These are phyloP conservation scores for Flabesymbios commensalis DNA, from an alignment of 2,888 invertebrate genomes.

Conservation along the genomic window DNA sequence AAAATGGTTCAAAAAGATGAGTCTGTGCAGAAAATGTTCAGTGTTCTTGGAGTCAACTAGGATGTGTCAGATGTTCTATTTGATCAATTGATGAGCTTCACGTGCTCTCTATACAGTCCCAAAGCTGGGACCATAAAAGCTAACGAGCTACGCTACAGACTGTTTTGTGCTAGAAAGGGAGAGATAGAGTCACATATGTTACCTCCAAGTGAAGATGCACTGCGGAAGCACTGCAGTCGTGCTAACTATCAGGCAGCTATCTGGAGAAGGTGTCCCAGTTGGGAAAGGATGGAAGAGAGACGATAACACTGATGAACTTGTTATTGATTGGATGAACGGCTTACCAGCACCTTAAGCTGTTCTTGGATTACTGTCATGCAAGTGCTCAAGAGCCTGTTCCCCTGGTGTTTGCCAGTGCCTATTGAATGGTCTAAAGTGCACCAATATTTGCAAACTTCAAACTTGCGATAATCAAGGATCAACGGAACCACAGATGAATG, in stretches of 20 bases:
- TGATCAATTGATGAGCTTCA: conserved; percentile 16
- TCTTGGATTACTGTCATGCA: conserved; percentile 2
- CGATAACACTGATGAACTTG: neutral
- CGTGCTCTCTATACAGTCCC: conserved; percentile 23
- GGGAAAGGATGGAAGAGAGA: conserved; percentile 6
- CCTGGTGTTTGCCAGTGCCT: neutral
- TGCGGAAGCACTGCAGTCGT: conserved; percentile 15
- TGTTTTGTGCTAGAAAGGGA: conserved; percentile 25
- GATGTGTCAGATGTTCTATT: conserved; percentile 14
- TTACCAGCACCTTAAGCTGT: neutral
- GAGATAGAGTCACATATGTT: conserved; percentile 22
- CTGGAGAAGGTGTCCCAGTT: conserved; percentile 15
- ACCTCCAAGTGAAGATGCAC: conserved; percentile 22
- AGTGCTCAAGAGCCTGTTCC: neutral
- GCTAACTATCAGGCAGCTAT: conserved; percentile 36
- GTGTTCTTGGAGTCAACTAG: conserved; percentile 18
- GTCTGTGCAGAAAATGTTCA: neutral
- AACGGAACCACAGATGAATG: no score
- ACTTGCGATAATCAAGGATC: neutral
- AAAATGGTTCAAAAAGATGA: conserved; percentile 15
- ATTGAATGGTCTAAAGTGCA: conserved; percentile 2
- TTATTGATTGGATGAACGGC: conserved; percentile 6
- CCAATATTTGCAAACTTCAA: neutral
- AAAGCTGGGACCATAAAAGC: conserved; percentile 9
- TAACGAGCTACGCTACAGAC: conserved; percentile 24